These are phyloP conservation scores for Ptilonorhynchus violaceus DNA, from an alignment of 2,113 vertebrate species.

Conservation along the genomic window DNA sequence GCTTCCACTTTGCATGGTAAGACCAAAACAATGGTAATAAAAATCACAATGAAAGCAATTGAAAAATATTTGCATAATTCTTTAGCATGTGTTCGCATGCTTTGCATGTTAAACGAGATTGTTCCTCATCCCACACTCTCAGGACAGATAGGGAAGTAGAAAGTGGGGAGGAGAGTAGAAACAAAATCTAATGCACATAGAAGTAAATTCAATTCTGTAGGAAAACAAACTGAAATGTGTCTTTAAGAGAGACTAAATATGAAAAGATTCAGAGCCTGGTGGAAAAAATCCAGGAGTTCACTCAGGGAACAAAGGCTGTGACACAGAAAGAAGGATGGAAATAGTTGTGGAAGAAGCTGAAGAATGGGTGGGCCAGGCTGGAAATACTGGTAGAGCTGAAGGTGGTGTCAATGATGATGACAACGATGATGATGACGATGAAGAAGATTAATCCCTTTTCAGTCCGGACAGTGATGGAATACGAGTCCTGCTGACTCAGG, in stretches of 20 bases:
- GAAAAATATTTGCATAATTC: neutral
- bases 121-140: neutral
- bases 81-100: neutral
- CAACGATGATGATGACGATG: neutral
- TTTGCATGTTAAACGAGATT: neutral
- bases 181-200: neutral
- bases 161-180: neutral
- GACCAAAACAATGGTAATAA: slow-evolving; percentile 5
- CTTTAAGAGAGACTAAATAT: neutral
- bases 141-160: neutral
- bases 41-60: slow-evolving; percentile 25
- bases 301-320: neutral
- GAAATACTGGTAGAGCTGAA: slow-evolving; percentile 14
- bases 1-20: neutral
- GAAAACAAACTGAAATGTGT: neutral
- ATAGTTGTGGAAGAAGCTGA: neutral
- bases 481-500: neutral
- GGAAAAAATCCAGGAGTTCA: neutral
- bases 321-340: neutral
- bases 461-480: neutral
- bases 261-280: neutral
- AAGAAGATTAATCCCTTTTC: neutral
- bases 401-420: neutral
- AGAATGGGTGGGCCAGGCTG: neutral
- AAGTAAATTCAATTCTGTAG: neutral